A percentile compares a stretch with the other conserved stretches of the same genome.
Conservation (phyloP, 2,113 vertebrate genomes). For the Saccopteryx leptura region DNA sequence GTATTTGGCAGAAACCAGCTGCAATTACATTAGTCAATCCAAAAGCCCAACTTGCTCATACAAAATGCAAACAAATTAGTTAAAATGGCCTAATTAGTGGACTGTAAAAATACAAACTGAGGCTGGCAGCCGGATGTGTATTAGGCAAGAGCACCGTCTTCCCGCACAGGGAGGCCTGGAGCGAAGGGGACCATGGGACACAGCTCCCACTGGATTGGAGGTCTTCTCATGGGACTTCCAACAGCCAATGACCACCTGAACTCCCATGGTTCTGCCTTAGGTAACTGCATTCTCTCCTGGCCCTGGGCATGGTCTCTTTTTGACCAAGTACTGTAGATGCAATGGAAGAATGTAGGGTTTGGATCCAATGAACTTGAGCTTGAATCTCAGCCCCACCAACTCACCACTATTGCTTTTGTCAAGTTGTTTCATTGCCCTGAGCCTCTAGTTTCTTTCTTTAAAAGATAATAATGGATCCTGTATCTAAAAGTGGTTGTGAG, state of each 20-base stretch:
- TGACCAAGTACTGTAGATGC: not conserved
- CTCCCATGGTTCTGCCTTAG: not conserved
- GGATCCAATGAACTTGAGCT: not conserved
- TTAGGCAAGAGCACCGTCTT: slow-evolving; percentile 83
- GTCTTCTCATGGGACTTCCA: not conserved
- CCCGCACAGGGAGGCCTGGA: slow-evolving; percentile 76
- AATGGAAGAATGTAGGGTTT: slow-evolving; percentile 3
- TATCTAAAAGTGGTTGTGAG: not conserved
- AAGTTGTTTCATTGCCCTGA: not conserved
- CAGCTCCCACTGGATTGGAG: not conserved
- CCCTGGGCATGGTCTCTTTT: not conserved
- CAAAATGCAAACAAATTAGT: slow-evolving; percentile 96
- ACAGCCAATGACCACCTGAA: not conserved
- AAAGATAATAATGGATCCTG: not conserved
- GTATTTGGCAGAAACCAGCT: slow-evolving; percentile 92
- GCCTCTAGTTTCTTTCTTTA: slow-evolving; percentile 15
- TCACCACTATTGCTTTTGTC: not conserved
- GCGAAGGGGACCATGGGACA: not conserved
- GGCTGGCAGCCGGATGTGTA: slow-evolving; percentile 89
- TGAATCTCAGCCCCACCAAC: not conserved
- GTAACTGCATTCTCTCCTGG: not conserved
- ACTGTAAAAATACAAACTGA: slow-evolving; percentile 92
- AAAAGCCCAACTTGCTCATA: slow-evolving; percentile 94
- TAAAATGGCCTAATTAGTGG: slow-evolving; percentile 94
- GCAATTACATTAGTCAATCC: slow-evolving; percentile 94